Percentiles rank a stretch among this genome's conserved stretches.
These are phyloP conservation scores for Bhutanitis thaidina DNA, from an alignment of 2,888 invertebrate genomes.

Conservation along the genomic window DNA sequence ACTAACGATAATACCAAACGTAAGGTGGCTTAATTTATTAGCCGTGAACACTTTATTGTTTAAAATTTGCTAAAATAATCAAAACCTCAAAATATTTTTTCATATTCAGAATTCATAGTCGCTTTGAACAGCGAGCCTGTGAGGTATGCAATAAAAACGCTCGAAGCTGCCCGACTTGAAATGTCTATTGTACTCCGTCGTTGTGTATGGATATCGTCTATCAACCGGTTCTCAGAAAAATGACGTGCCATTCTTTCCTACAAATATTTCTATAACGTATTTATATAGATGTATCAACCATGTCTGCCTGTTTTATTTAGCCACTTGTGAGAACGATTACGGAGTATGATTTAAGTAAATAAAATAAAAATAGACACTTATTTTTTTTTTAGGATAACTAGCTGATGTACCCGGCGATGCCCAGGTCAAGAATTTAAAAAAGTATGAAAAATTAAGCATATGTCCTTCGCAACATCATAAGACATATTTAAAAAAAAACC, in stretches of 20 bases:
- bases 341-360: too few relatives aligned
- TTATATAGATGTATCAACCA: not conserved
- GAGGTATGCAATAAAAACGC: slow-evolving; percentile 49
- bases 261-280: slow-evolving; percentile 22
- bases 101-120: slow-evolving; percentile 23
- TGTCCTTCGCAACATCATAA: too few relatives aligned
- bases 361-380: too few relatives aligned
- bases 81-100: slow-evolving; percentile 1
- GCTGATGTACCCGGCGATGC: too few relatives aligned
- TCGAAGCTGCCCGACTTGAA: slow-evolving; percentile 44
- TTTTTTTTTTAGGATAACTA: too few relatives aligned
- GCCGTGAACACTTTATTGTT: too few relatives aligned
- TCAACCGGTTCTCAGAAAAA: slow-evolving; percentile 66
- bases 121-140: slow-evolving; percentile 26
- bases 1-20: too few relatives aligned
- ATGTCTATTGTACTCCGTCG: slow-evolving; percentile 48
- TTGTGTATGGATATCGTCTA: slow-evolving; percentile 43
- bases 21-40: too few relatives aligned
- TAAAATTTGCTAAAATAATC: too few relatives aligned
- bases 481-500: too few relatives aligned
- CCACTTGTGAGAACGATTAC: not conserved
- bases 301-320: not conserved
- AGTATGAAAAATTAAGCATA: too few relatives aligned
- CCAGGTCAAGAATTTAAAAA: too few relatives aligned
- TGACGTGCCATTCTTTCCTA: slow-evolving; percentile 52